Percentiles rank a stretch among this genome's conserved stretches.
phyloP scores from a whole-genome alignment of 1,140 invertebrate species.

The Pissodes strobi region DNA sequence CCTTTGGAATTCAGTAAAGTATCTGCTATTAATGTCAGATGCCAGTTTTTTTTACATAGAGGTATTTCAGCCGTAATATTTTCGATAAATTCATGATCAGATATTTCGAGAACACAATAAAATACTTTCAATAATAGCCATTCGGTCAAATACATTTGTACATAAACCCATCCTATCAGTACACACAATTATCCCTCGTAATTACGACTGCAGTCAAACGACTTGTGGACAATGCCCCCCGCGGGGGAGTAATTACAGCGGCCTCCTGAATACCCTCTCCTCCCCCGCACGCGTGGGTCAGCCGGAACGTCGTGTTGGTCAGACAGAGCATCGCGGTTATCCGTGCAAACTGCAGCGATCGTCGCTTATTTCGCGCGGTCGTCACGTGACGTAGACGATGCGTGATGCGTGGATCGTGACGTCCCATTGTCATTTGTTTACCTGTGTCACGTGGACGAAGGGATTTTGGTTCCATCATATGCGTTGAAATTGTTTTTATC shows the following conservation, averaged over 20 bases:
- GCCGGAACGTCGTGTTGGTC: conserved; percentile 26
- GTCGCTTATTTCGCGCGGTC: conserved; percentile 19
- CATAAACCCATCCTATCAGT: too few relatives aligned
- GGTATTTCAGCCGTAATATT: too few relatives aligned
- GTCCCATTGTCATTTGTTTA: conserved; percentile 33
- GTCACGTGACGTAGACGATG: conserved; percentile 32
- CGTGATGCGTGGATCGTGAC: conserved; percentile 27
- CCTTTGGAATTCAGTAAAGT: too few relatives aligned
- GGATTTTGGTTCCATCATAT: too few relatives aligned
- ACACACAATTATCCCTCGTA: too few relatives aligned
- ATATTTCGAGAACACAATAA: too few relatives aligned
- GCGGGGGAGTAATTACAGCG: conserved; percentile 29
- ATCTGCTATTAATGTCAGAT: too few relatives aligned
- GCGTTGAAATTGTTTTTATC: too few relatives aligned
- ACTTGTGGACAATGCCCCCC: conserved; percentile 26
- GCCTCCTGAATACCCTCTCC: conserved; percentile 13
- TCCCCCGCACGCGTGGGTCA: conserved; percentile 26
- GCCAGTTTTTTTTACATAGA: too few relatives aligned
- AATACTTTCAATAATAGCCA: too few relatives aligned
- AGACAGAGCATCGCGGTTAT: conserved; percentile 32
- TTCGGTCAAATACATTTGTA: too few relatives aligned
- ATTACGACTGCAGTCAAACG: conserved; percentile 16
- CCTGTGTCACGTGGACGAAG: conserved; percentile 28
- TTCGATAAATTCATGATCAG: too few relatives aligned
- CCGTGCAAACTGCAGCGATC: conserved; percentile 34